A percentile compares a stretch with the other conserved stretches of the same genome.
Evolutionary conservation across 2,113 vertebrate species (phyloP).

Genomic region (Albula glossodonta): DNA sequence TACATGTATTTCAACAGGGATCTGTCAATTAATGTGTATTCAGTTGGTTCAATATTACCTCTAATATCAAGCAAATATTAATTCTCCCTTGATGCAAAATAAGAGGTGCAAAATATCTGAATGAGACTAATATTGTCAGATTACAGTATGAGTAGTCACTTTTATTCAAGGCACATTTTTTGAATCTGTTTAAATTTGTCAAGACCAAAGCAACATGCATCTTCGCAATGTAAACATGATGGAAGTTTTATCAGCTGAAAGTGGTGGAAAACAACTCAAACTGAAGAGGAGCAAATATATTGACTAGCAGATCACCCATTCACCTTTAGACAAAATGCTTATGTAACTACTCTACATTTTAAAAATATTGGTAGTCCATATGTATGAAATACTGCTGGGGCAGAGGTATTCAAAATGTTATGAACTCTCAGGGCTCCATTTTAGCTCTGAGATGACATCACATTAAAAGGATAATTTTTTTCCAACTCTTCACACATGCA

Average conservation of each 20-base stretch:
- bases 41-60: neutral
- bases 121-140: slow-evolving; percentile 7
- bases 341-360: slow-evolving; percentile 39
- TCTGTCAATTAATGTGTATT: neutral
- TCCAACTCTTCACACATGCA: slow-evolving; percentile 17
- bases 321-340: slow-evolving; percentile 32
- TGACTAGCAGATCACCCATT: neutral
- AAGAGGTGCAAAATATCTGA: neutral
- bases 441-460: slow-evolving; percentile 46
- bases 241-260: neutral
- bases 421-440: slow-evolving; percentile 40
- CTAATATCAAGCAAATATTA: neutral
- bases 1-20: neutral
- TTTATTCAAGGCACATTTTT: slow-evolving; percentile 62
- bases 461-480: slow-evolving; percentile 31
- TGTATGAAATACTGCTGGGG: slow-evolving; percentile 28
- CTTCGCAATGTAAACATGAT: slow-evolving; percentile 15
- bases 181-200: slow-evolving; percentile 33
- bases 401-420: slow-evolving; percentile 44
- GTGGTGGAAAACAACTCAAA: neutral
- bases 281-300: neutral
- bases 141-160: neutral
- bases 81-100: neutral
- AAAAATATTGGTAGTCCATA: slow-evolving; percentile 33
- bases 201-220: slow-evolving; percentile 32